Evolutionary conservation across 2,888 invertebrate species (phyloP), one percentile per base, ranked within the genome.

Genomic region (Andrena bucephala): DNA sequence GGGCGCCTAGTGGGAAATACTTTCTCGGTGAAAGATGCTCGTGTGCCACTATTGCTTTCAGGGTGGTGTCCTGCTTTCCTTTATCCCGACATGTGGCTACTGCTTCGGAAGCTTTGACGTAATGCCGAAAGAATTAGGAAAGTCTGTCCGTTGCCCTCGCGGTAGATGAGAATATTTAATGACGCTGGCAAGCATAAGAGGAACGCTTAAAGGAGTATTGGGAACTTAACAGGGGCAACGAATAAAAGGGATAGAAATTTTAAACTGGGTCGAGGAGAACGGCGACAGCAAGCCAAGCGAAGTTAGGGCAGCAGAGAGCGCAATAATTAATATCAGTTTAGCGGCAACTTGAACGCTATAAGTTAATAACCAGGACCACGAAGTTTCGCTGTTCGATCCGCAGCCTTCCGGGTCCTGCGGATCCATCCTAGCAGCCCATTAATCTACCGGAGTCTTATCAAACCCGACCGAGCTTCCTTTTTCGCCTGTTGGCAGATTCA

Each of bases 291-390:
- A 74, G 57, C 60, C 31, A 52, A 29, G 67, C 57, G 8, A 80
- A 80, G 54, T 80, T 54, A 2, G 59, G 67, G 36, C 54, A n/a
- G 72, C 83, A 71, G 72, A 31, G 80, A 79, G 70, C 24, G 54
- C 62, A 77, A 71, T 87, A 87, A 87, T 87, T 87, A 87, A 87
- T 87, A 87, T 88, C 86, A 84, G 87, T 88, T 86, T 86, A 88
- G 80, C 80, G 52, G 68, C 68, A 88, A 87, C 81, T 84, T 82
- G 59, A 81, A 85, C 74, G 86, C 82, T 85, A 87, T 87, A 87
- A 87, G 88, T 88, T 88, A 87, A 87, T 87, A 87, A 88, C 77
- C 84, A 77, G 36, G 85, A 69, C 78, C 57, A 69, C 74, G 62
- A 83, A 87, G 77, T 88, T 88, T 78, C 76, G 72, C 74, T 62